These are phyloP conservation scores for Xanthia icteritia DNA, from an alignment of 2,888 invertebrate genomes.

Conservation along the genomic window DNA sequence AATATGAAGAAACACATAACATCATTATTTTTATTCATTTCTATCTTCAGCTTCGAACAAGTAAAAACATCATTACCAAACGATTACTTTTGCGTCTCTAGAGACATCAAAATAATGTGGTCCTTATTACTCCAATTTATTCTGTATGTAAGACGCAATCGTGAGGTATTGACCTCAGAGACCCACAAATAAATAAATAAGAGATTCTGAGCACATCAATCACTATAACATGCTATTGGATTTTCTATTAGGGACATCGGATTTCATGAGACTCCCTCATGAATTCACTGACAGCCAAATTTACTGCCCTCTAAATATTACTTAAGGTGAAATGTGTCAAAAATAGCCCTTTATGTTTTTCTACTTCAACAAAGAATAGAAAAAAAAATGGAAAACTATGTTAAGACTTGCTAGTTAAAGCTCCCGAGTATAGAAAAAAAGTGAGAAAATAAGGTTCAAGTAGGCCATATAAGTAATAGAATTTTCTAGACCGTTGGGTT, in stretches of 20 bases:
- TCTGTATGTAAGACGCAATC: conserved; percentile 15
- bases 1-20: background rate
- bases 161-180: conserved; percentile 35
- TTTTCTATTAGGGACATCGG: conserved; percentile 33
- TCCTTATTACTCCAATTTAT: conserved; percentile 39
- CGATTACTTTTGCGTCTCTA: conserved; percentile 17
- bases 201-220: conserved; percentile 36
- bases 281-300: conserved; percentile 48
- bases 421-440: conserved; percentile 37
- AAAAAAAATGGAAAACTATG: conserved; percentile 1
- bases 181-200: conserved; percentile 43
- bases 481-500: conserved; percentile 27
- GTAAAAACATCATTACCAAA: conserved; percentile 27
- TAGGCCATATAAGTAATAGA: conserved; percentile 26
- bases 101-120: conserved; percentile 15
- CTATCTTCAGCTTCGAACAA: background rate
- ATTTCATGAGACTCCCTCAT: conserved; percentile 39
- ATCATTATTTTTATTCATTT: background rate
- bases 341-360: conserved; percentile 32
- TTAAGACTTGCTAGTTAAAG: conserved; percentile 21
- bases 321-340: conserved; percentile 33
- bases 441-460: conserved; percentile 33
- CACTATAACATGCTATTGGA: conserved; percentile 26
- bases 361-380: conserved; percentile 24
- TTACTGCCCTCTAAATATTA: conserved; percentile 47